Evolutionary conservation across 2,797 vertebrate genomes (phyloP).

Genomic region (Phaenicophaeus curvirostris): DNA sequence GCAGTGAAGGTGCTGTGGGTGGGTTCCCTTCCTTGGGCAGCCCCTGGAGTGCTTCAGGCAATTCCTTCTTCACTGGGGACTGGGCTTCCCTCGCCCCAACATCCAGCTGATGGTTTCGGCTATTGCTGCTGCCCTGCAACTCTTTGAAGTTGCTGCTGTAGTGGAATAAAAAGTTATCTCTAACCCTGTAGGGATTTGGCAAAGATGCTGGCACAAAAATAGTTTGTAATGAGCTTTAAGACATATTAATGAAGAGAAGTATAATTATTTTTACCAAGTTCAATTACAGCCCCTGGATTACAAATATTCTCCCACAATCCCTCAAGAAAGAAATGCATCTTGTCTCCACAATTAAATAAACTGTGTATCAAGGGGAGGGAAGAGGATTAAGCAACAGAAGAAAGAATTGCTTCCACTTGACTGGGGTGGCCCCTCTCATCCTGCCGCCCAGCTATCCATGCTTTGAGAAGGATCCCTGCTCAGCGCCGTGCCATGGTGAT

Average conservation of each 20-base stretch:
- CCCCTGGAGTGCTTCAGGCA: rapidly evolving
- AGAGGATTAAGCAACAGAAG: slow-evolving; percentile 53
- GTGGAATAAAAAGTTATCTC: slow-evolving; percentile 39
- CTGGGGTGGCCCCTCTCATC: slow-evolving; percentile 33
- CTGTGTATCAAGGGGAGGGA: slow-evolving; percentile 34
- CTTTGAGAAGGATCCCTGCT: slow-evolving; percentile 10
- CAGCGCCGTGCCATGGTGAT: neutral
- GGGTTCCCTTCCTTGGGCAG: neutral
- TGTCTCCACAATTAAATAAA: slow-evolving; percentile 53
- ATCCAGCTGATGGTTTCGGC: neutral
- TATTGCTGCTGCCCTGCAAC: neutral
- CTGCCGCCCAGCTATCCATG: neutral
- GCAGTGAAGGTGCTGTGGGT: neutral
- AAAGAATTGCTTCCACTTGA: slow-evolving; percentile 43
- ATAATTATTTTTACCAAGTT: slow-evolving; percentile 63
- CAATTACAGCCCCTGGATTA: slow-evolving; percentile 67
- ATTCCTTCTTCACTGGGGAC: neutral
- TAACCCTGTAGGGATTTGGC: slow-evolving; percentile 42
- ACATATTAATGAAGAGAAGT: slow-evolving; percentile 67
- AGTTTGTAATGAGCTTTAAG: slow-evolving; percentile 70
- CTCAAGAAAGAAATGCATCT: slow-evolving; percentile 62
- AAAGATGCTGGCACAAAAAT: slow-evolving; percentile 59
- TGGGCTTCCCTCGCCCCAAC: neutral
- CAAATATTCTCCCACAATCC: slow-evolving; percentile 65
- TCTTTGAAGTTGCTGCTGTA: neutral